Evolutionary conservation across 2,888 invertebrate genomes (phyloP).

Genomic region (Hipparchia semele): DNA sequence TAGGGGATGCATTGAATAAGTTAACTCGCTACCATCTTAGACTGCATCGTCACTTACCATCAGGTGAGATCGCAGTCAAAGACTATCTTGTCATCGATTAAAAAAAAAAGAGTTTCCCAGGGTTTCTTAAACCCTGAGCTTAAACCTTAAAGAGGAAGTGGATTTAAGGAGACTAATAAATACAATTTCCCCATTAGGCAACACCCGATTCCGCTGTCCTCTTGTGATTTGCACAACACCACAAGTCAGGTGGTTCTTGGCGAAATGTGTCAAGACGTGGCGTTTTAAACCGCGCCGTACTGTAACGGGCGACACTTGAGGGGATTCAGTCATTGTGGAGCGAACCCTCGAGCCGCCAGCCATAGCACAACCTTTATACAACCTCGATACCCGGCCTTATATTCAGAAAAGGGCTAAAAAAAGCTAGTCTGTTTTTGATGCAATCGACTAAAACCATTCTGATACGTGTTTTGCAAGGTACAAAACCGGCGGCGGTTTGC

Average conservation of each 20-base stretch:
- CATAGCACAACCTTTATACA: constrained; percentile 26
- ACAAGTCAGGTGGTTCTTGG: constrained; percentile 53
- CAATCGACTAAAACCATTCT: too few relatives aligned
- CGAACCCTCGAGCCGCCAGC: constrained; percentile 16
- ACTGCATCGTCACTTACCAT: too few relatives aligned
- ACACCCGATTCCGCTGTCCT: constrained; percentile 21
- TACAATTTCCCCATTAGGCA: neutral
- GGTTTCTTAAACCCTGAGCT: too few relatives aligned
- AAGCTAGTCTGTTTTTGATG: too few relatives aligned
- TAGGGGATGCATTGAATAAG: too few relatives aligned
- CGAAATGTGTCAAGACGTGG: constrained; percentile 65
- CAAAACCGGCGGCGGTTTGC: too few relatives aligned
- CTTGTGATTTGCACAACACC: constrained; percentile 38
- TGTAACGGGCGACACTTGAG: constrained; percentile 31
- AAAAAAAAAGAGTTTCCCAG: too few relatives aligned
- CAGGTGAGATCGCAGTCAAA: too few relatives aligned
- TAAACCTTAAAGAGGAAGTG: too few relatives aligned
- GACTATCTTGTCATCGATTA: too few relatives aligned
- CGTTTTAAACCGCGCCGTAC: constrained; percentile 54
- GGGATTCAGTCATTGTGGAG: constrained; percentile 34
- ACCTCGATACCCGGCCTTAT: constrained; percentile 5
- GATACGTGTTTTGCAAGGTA: too few relatives aligned
- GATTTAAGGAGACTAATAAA: neutral
- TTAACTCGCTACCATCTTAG: too few relatives aligned
- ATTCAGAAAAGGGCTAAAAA: neutral